Evolutionary conservation across 2,888 invertebrate species (phyloP).

Genomic region (Lochmaea capreae): DNA sequence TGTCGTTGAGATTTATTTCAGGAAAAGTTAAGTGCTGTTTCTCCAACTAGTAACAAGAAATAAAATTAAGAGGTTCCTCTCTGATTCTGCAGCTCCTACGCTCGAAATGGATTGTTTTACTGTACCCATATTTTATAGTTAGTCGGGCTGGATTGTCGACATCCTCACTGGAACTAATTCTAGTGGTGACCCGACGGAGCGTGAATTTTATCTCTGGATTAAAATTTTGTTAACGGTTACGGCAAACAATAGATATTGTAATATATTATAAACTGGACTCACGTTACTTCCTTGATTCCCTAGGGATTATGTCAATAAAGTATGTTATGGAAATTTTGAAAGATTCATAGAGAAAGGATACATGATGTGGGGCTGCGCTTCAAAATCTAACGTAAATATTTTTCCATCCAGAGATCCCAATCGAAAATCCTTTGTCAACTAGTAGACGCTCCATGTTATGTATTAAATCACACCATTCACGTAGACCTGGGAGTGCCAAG

Average conservation of each 20-base stretch:
- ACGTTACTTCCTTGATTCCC: not conserved
- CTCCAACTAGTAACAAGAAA: conserved; percentile 42
- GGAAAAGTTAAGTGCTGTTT: conserved; percentile 42
- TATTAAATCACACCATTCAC: too few relatives aligned
- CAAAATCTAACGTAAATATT: too few relatives aligned
- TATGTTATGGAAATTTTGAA: not conserved
- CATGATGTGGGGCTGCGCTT: too few relatives aligned
- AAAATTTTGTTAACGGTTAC: conserved; percentile 26
- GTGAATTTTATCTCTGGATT: conserved; percentile 32
- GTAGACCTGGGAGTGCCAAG: too few relatives aligned
- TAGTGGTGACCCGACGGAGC: conserved; percentile 24
- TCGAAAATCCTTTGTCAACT: too few relatives aligned
- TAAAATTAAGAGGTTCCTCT: conserved; percentile 42
- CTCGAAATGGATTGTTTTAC: conserved; percentile 39
- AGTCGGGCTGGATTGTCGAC: conserved; percentile 39
- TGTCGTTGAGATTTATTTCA: conserved; percentile 41
- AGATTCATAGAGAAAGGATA: not conserved
- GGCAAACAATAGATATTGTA: conserved; percentile 1
- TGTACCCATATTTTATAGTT: conserved; percentile 44
- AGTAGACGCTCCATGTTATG: too few relatives aligned
- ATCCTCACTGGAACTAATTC: conserved; percentile 31
- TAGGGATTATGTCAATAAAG: not conserved
- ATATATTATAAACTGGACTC: not conserved
- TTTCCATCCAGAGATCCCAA: too few relatives aligned
- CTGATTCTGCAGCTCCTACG: conserved; percentile 8